phyloP scores from a whole-genome alignment of 2,888 invertebrate species.

The Diploptera punctata region DNA sequence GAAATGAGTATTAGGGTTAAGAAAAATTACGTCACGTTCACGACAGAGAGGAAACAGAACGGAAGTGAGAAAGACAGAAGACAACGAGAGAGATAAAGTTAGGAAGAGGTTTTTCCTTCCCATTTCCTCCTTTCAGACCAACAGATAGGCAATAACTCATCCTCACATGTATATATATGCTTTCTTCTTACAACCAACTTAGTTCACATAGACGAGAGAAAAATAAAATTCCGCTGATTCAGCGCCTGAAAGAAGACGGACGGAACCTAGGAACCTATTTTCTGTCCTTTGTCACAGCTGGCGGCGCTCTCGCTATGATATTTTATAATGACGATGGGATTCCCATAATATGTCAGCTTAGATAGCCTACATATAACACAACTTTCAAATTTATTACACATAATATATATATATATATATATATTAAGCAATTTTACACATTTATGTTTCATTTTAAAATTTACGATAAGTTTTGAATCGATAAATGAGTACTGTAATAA shows the following conservation, averaged over 20 bases:
- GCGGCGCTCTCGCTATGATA: constrained; percentile 12
- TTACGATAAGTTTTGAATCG: no score
- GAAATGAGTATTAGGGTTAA: neutral
- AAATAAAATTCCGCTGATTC: constrained; percentile 43
- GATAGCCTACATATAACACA: no score
- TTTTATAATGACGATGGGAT: constrained; percentile 36
- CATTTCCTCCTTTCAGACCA: constrained; percentile 54
- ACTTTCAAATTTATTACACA: no score
- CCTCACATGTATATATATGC: constrained; percentile 48
- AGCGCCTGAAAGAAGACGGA: constrained; percentile 28
- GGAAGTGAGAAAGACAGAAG: neutral
- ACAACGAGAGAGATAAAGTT: constrained; percentile 35
- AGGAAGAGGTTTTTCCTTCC: constrained; percentile 51
- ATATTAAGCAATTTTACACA: no score
- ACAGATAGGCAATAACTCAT: constrained; percentile 56
- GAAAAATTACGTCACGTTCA: neutral
- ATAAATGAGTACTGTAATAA: no score
- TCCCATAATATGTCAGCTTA: constrained; percentile 39
- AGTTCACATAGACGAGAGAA: constrained; percentile 48
- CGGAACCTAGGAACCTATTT: constrained; percentile 29
- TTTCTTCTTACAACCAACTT: constrained; percentile 48
- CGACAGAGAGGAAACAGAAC: neutral
- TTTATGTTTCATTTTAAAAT: no score
- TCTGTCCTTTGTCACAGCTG: constrained; percentile 38
- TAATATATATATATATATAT: no score